phyloP scores from a whole-genome alignment of 2,113 vertebrate species.

The Macquaria australasica region DNA sequence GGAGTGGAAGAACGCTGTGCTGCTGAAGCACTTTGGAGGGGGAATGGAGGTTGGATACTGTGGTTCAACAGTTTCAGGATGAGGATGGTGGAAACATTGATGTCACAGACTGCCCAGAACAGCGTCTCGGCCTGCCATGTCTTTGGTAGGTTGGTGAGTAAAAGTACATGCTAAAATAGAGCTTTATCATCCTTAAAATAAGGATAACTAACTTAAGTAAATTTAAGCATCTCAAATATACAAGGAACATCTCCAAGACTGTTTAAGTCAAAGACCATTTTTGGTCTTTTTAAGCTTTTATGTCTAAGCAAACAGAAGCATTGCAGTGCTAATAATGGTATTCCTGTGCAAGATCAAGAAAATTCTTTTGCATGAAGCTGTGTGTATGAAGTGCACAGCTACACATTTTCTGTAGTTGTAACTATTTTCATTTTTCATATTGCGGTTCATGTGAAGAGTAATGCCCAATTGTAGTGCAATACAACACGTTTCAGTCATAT shows the following conservation, averaged over 20 bases:
- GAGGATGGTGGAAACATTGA: constrained; percentile 15
- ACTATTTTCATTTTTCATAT: background rate
- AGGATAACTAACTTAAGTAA: background rate
- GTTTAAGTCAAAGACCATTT: background rate
- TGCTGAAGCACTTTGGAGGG: constrained; percentile 6
- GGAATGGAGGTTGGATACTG: background rate
- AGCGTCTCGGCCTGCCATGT: background rate
- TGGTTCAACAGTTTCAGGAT: background rate
- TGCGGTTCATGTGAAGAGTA: background rate
- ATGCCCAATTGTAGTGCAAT: background rate
- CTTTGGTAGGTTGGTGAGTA: background rate
- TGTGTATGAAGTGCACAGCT: background rate
- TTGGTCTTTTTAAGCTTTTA: background rate
- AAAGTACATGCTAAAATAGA: background rate
- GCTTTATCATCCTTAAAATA: background rate
- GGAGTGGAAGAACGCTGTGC: background rate
- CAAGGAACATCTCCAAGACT: background rate
- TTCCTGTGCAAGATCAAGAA: background rate
- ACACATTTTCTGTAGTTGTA: background rate
- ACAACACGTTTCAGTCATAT: background rate
- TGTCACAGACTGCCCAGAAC: background rate
- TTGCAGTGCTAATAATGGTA: background rate
- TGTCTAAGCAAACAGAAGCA: background rate
- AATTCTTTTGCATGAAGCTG: too few species aligned
- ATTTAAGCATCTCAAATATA: background rate